phyloP scores from a whole-genome alignment of 2,113 vertebrate species.

The Cichladusa arquata region DNA sequence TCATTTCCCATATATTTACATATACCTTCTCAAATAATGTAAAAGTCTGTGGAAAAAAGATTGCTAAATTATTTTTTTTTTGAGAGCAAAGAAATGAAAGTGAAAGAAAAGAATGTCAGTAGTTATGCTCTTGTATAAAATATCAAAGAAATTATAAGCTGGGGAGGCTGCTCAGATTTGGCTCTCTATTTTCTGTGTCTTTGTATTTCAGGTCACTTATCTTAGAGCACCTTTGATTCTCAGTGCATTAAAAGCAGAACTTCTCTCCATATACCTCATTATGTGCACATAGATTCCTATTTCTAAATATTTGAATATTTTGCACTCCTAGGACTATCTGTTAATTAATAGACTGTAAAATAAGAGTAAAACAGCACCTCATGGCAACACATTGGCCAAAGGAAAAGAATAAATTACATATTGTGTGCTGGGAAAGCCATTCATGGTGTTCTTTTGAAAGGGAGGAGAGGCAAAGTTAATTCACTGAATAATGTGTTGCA shows the following conservation, averaged over 20 bases:
- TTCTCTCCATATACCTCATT: not conserved
- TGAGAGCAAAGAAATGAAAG: not conserved
- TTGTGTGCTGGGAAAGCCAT: not conserved
- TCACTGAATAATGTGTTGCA: not conserved
- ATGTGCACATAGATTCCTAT: not conserved
- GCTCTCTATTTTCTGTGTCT: not conserved
- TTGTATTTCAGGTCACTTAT: not conserved
- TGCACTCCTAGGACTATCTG: not conserved
- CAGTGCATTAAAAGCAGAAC: not conserved
- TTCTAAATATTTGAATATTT: not conserved
- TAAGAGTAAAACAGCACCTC: not conserved
- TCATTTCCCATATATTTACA: not conserved
- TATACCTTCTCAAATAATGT: not conserved
- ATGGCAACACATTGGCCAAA: not conserved
- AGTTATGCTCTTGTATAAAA: not conserved
- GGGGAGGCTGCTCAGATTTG: not conserved
- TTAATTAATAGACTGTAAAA: not conserved
- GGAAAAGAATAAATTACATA: not conserved
- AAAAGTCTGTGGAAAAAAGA: not conserved
- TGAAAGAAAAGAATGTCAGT: not conserved
- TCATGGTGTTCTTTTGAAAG: not conserved
- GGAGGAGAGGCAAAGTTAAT: not conserved
- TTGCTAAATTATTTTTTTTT: not conserved
- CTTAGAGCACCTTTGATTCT: not conserved
- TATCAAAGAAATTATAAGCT: not conserved